Percentiles rank a stretch among this genome's conserved stretches.
phyloP scores from a whole-genome alignment of 1,140 invertebrate species.

The Myzus persicae region DNA sequence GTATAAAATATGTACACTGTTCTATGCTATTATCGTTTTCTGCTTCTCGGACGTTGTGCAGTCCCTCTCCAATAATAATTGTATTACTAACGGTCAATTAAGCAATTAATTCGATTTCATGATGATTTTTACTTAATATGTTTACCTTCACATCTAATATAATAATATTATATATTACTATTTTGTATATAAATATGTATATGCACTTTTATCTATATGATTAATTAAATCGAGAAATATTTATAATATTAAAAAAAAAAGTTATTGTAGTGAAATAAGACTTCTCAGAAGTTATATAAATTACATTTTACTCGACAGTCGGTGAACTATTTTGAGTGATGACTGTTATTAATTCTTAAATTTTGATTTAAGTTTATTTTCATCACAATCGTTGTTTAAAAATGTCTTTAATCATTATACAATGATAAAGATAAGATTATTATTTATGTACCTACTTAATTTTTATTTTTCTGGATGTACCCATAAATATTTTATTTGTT shows the following conservation, averaged over 20 bases:
- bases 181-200: not conserved
- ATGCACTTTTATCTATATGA: not conserved
- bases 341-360: not conserved
- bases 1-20: not conserved
- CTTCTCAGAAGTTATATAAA: not conserved
- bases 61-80: not conserved
- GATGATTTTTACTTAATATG: not conserved
- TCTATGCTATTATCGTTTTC: slow-evolving; percentile 21
- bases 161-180: not conserved
- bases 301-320: not conserved
- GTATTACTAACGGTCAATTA: not conserved
- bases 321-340: not conserved
- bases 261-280: not conserved
- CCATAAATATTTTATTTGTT: not conserved
- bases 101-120: not conserved
- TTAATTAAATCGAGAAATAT: not conserved
- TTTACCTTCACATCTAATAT: not conserved
- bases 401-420: not conserved
- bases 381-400: not conserved
- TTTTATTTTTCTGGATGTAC: not conserved
- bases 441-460: not conserved
- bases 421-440: too few relatives aligned
- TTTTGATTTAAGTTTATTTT: not conserved
- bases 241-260: not conserved
- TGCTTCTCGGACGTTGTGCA: not conserved